Evolutionary conservation across 30 jellyfish, hydroid and myxozoan species (phyloP).

Genomic region (Aurelia aurita): DNA sequence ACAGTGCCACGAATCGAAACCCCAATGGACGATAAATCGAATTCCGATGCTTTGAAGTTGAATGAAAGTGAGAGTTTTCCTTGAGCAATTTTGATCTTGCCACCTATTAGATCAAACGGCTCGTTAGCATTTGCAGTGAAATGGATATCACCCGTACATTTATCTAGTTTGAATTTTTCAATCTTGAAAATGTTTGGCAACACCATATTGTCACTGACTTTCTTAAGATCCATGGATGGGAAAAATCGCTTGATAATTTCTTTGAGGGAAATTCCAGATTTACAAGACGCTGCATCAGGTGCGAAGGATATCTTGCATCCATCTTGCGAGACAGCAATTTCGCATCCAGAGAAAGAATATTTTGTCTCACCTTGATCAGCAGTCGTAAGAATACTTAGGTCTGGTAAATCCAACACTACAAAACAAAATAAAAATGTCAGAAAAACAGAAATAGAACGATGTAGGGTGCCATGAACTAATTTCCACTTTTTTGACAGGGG

Average conservation of each 20-base stretch:
- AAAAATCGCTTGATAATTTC: slow-evolving; percentile 49
- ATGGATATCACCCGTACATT: slow-evolving; percentile 74
- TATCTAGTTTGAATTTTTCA: slow-evolving; percentile 52
- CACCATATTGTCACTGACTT: slow-evolving; percentile 46
- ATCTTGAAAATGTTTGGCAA: slow-evolving; percentile 69
- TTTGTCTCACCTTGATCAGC: slow-evolving; percentile 47
- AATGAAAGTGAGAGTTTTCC: slow-evolving; percentile 59
- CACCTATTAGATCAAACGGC: slow-evolving; percentile 78
- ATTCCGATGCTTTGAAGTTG: slow-evolving; percentile 52
- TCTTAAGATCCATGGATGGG: slow-evolving; percentile 53
- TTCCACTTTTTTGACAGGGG: too few species aligned
- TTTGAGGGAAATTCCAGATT: slow-evolving; percentile 46
- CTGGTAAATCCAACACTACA: slow-evolving; percentile 38
- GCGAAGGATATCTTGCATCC: slow-evolving; percentile 72
- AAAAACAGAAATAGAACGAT: too few species aligned
- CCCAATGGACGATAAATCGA: slow-evolving; percentile 41
- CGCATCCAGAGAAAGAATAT: slow-evolving; percentile 72
- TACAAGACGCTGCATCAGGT: slow-evolving; percentile 60
- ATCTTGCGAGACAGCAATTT: slow-evolving; percentile 57
- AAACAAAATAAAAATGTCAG: neutral
- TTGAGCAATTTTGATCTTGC: slow-evolving; percentile 55
- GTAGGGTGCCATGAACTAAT: neutral
- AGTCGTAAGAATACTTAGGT: slow-evolving; percentile 32
- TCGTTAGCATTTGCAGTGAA: slow-evolving; percentile 79
- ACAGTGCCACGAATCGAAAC: slow-evolving; percentile 60